phyloP scores from a whole-genome alignment of 2,113 vertebrate species.

The human region DNA sequence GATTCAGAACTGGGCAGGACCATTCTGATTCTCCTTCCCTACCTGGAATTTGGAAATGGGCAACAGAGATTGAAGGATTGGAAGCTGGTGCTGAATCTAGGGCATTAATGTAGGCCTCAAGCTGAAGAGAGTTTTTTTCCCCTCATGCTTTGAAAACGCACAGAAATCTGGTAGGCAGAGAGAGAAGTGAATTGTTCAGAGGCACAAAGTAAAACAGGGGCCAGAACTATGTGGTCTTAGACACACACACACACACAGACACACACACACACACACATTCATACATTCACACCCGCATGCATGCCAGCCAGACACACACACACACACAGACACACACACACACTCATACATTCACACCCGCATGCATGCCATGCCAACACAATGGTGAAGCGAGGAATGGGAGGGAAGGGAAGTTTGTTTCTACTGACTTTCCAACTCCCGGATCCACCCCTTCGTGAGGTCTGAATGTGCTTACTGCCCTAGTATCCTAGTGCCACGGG shows the following conservation, averaged over 20 bases:
- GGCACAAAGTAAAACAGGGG: not conserved
- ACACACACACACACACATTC: not conserved
- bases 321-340: not conserved
- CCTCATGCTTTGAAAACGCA: not conserved
- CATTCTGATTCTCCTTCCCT: not conserved
- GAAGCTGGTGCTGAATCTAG: not conserved
- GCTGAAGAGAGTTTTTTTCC: not conserved
- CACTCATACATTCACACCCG: too few relatives aligned
- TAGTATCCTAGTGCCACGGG: not conserved
- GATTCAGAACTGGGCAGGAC: not conserved
- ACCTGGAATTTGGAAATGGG: not conserved
- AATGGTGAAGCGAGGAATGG: too few relatives aligned
- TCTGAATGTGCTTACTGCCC: not conserved
- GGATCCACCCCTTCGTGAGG: too few relatives aligned
- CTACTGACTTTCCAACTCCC: not conserved
- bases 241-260: not conserved
- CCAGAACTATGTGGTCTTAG: not conserved
- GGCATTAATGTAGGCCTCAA: not conserved
- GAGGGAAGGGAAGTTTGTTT: not conserved
- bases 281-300: too few relatives aligned
- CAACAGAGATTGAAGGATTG: not conserved
- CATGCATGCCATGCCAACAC: too few relatives aligned
- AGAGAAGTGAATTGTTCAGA: not conserved
- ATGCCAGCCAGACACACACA: not conserved
- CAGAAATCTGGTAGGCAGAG: not conserved